A percentile compares a stretch with the other conserved stretches of the same genome.
Evolutionary conservation across 2,113 vertebrate species (phyloP).

Genomic region (Eclectus roratus): DNA sequence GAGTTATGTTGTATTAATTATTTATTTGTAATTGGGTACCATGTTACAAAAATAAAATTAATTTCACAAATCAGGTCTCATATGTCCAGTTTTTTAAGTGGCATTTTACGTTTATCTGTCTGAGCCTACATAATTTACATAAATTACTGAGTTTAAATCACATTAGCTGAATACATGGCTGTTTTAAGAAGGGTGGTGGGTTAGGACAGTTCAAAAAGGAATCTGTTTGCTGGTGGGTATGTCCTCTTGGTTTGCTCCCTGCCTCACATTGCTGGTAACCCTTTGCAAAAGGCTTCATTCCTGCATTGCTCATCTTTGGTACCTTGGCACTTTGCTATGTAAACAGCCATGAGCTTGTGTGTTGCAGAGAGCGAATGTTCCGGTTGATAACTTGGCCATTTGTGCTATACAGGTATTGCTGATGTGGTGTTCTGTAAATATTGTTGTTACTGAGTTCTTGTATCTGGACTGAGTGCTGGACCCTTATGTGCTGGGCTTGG

Average conservation of each 20-base stretch:
- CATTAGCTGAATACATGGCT: fast-evolving
- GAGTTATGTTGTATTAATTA: constrained; percentile 76
- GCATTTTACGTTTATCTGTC: not conserved
- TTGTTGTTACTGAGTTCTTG: not conserved
- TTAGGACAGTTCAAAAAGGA: not conserved
- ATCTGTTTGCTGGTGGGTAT: fast-evolving
- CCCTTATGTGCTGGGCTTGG: too few relatives aligned
- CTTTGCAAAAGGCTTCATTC: not conserved
- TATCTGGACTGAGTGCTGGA: too few relatives aligned
- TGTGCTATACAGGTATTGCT: not conserved
- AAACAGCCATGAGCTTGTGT: fast-evolving
- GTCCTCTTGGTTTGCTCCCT: too few relatives aligned
- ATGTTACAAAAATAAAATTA: constrained; percentile 75
- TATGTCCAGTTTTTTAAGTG: not conserved
- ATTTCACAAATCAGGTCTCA: constrained; percentile 28
- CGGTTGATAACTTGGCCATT: fast-evolving
- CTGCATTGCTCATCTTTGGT: fast-evolving
- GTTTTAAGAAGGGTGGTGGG: not conserved
- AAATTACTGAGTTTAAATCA: not conserved
- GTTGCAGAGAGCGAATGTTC: too few relatives aligned
- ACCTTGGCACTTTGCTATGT: not conserved
- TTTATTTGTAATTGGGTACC: constrained; percentile 81
- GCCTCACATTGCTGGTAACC: fast-evolving
- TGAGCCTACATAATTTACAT: not conserved
- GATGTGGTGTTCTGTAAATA: too few relatives aligned